Percentiles rank a stretch among this genome's conserved stretches.
Conservation (phyloP, 2,888 invertebrate species). For the Leptodirus hochenwartii region DNA sequence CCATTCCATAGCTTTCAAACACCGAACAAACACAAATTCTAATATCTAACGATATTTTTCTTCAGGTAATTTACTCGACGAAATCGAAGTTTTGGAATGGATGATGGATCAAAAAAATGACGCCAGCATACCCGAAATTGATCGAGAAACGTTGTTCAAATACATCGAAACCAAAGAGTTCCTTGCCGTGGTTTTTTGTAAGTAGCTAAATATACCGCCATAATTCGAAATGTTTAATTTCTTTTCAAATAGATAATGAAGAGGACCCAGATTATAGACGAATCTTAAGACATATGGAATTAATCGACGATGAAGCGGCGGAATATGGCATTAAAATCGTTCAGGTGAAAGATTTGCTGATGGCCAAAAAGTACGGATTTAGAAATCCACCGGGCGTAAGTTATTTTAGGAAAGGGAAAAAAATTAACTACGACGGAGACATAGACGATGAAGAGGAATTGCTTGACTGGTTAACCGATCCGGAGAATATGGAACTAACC, state of each 20-base stretch:
- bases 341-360: slow-evolving; percentile 69
- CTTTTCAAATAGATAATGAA: slow-evolving; percentile 44
- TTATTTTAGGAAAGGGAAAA: slow-evolving; percentile 77
- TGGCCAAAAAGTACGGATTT: slow-evolving; percentile 87
- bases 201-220: slow-evolving; percentile 37
- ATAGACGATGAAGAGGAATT: slow-evolving; percentile 80
- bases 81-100: slow-evolving; percentile 74
- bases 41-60: too few species aligned
- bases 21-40: too few species aligned
- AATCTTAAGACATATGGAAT: slow-evolving; percentile 67
- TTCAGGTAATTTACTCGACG: slow-evolving; percentile 54
- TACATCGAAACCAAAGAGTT: slow-evolving; percentile 83
- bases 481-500: slow-evolving; percentile 84
- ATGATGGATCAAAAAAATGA: slow-evolving; percentile 82
- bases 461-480: slow-evolving; percentile 82
- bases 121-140: slow-evolving; percentile 78
- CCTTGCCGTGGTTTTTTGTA: slow-evolving; percentile 82
- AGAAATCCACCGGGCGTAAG: slow-evolving; percentile 80
- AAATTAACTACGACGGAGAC: slow-evolving; percentile 83
- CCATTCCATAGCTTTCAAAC: too few species aligned
- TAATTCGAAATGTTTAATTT: slow-evolving; percentile 5
- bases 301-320: slow-evolving; percentile 81
- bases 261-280: slow-evolving; percentile 65
- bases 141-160: slow-evolving; percentile 61
- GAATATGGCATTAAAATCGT: slow-evolving; percentile 85